These are phyloP conservation scores for Pandemis heparana DNA, from an alignment of 2,888 invertebrate genomes.

Conservation along the genomic window DNA sequence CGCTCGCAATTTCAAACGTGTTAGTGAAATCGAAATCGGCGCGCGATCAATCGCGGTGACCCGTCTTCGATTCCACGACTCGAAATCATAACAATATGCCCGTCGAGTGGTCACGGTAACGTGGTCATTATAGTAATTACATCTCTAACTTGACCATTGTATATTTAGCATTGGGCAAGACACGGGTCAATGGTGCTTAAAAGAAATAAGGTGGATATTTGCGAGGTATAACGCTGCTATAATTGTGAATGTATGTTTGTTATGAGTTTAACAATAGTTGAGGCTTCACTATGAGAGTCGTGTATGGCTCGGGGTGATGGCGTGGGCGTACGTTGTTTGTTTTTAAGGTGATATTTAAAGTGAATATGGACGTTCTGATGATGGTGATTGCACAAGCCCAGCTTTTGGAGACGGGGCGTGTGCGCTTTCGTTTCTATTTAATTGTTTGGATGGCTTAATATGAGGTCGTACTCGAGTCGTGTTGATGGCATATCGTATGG, in stretches of 20 bases:
- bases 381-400: slow-evolving; percentile 66
- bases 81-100: slow-evolving; percentile 79
- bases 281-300: slow-evolving; percentile 66
- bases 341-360: slow-evolving; percentile 69
- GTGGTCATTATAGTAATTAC: slow-evolving; percentile 79
- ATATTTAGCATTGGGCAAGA: slow-evolving; percentile 52
- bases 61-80: slow-evolving; percentile 78
- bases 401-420: slow-evolving; percentile 53
- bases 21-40: slow-evolving; percentile 74
- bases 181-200: slow-evolving; percentile 33
- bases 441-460: slow-evolving; percentile 34
- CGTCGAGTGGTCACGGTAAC: slow-evolving; percentile 74
- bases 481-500: slow-evolving; percentile 9
- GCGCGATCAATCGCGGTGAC: slow-evolving; percentile 72
- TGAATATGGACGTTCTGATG: slow-evolving; percentile 57
- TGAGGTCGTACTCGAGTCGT: slow-evolving; percentile 20
- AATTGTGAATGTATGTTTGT: slow-evolving; percentile 57
- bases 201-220: slow-evolving; percentile 51
- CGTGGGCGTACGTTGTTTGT: slow-evolving; percentile 73
- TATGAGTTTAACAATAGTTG: slow-evolving; percentile 74
- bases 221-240: slow-evolving; percentile 48
- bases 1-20: slow-evolving; percentile 37
- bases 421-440: slow-evolving; percentile 31
- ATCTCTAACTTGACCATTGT: slow-evolving; percentile 60
- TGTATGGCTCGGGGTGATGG: slow-evolving; percentile 79